A percentile compares a stretch with the other conserved stretches of the same genome.
Evolutionary conservation across 2,113 vertebrate genomes (phyloP).

Genomic region (Sander lucioperca): DNA sequence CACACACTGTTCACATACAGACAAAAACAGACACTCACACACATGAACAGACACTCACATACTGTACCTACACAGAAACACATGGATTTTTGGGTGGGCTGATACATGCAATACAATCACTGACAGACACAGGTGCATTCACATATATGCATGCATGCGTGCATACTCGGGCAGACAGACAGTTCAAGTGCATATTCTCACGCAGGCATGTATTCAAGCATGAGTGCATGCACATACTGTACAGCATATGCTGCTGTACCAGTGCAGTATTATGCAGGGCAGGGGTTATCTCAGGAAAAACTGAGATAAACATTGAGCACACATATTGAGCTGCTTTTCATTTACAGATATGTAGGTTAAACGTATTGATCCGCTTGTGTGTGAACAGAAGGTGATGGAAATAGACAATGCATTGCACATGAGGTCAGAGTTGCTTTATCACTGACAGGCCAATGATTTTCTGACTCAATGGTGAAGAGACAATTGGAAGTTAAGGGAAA

Average conservation of each 20-base stretch:
- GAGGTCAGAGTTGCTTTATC: slow-evolving; percentile 27
- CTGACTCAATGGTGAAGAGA: background rate
- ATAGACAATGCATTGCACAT: background rate
- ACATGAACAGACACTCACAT: background rate
- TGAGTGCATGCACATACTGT: slow-evolving; percentile 49
- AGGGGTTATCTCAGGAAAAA: background rate
- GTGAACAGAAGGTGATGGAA: slow-evolving; percentile 4
- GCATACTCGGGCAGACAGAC: slow-evolving; percentile 31
- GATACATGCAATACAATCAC: slow-evolving; percentile 40
- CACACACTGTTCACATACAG: slow-evolving; percentile 15
- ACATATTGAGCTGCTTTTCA: slow-evolving; percentile 1
- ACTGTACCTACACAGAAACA: slow-evolving; percentile 11
- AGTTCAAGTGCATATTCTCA: slow-evolving; percentile 57
- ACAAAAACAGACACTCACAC: slow-evolving; percentile 11
- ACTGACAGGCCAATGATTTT: slow-evolving; percentile 16
- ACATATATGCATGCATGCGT: slow-evolving; percentile 36
- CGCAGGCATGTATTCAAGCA: slow-evolving; percentile 58
- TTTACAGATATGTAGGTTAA: slow-evolving; percentile 8
- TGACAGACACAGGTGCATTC: slow-evolving; percentile 60
- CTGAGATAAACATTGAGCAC: background rate
- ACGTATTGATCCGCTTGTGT: background rate
- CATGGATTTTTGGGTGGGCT: slow-evolving; percentile 23
- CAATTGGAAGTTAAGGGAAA: background rate
- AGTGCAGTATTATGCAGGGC: background rate
- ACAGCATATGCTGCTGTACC: slow-evolving; percentile 27